Base-by-base conservation (phyloP, 2,888 invertebrate species). In the Clepsis dumicolana region DNA sequence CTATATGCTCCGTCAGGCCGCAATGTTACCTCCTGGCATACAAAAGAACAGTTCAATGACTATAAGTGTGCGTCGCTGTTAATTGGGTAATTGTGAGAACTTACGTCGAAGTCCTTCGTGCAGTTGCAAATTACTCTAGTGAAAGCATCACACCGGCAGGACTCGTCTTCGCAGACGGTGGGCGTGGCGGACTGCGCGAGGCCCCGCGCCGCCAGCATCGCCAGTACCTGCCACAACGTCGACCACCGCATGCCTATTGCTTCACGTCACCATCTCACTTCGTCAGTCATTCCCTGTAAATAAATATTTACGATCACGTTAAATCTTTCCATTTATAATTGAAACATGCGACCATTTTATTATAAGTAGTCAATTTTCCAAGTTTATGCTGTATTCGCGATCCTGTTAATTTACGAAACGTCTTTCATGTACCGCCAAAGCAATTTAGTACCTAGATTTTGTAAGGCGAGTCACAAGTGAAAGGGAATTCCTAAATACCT, bases 81-180 rank as follows among this genome's bases (percentile, higher is more conserved):
- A 18, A 8, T 44, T 21, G 21, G 18, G 8, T 48, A 48, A 4
- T 48, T 21, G 21, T 48, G 3, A 25, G 21, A 56, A 67, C 67
- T 70, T 85, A 94, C 95, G 81, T 91, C 85, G 72, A 86, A 83
- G 48, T 90, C 88, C 70, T 81, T 84, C 68, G 93, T 93, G 85
- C 95, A 95, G 78, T 91, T 91, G 85, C 95, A 95, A 79, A 93
- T 93, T 74, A 95, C 90, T 71, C 94, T 89, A 41, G 94, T 94
- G 79, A 94, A 94, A 52, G 92, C 83, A 81, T 95, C 94, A 83
- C 95, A 95, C 70, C 86, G 90, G 79, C 95, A 95, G 56, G 92
- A 91, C 54, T 94, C 88, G 74, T 94, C 93, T 73, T 94, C 88
- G 84, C 95, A 95, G 68, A 93, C 79, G 62, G 90, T 92, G 57